Conservation (phyloP, 2,888 invertebrate species). For the Xestoiulus laeticollis region DNA sequence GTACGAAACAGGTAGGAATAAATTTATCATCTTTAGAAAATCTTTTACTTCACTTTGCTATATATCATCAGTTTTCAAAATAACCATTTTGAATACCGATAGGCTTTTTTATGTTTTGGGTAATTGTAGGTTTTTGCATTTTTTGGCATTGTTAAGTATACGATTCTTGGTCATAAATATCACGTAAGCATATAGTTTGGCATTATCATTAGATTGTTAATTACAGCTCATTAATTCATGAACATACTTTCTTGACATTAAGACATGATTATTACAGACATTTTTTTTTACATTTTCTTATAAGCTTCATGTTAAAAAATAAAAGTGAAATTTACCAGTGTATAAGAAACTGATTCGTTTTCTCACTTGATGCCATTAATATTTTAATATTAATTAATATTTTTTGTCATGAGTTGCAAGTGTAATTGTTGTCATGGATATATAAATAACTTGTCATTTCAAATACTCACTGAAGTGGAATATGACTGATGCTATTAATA, state of each 20-base stretch:
- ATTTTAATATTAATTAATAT: no score
- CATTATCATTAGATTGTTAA: background rate
- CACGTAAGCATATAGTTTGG: background rate
- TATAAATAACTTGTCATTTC: background rate
- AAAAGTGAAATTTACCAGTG: background rate
- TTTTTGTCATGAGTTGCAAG: background rate
- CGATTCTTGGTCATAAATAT: background rate
- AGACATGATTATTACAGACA: no score
- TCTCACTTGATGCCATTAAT: no score
- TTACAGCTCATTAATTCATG: background rate
- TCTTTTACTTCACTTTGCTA: no score
- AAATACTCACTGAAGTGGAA: background rate
- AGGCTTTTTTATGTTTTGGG: background rate
- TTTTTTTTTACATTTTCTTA: no score
- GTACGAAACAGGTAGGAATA: no score
- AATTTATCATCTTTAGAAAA: no score
- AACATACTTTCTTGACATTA: background rate
- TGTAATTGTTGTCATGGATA: background rate
- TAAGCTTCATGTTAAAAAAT: background rate
- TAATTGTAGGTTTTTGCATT: background rate
- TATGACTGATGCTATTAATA: background rate
- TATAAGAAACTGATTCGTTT: no score
- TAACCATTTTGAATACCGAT: background rate
- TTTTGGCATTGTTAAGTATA: background rate
- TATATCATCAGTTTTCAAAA: background rate